These are phyloP conservation scores for Holothuria glaberrima DNA, from an alignment of 35 echinoderm and acorn worm genomes.

Conservation along the genomic window DNA sequence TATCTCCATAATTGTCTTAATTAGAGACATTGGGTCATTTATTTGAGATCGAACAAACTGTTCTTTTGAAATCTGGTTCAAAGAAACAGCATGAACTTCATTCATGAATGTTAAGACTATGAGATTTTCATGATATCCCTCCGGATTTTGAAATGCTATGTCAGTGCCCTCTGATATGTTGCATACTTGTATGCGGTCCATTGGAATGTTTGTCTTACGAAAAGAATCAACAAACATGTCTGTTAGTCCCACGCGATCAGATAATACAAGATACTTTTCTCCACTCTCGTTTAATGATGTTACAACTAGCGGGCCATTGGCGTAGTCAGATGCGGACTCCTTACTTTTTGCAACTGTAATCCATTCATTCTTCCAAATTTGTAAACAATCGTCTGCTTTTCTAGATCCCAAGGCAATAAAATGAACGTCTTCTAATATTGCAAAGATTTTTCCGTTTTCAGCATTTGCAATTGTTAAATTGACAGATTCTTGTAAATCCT, in stretches of 20 bases:
- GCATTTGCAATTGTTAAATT: neutral
- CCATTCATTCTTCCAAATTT: neutral
- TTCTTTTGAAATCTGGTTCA: neutral
- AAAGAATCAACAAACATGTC: neutral
- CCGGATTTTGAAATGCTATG: too few relatives aligned
- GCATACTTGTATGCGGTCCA: neutral
- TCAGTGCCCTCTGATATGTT: neutral
- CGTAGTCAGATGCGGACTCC: neutral
- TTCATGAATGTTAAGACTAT: neutral
- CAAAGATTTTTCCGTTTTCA: constrained; percentile 10
- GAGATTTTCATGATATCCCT: neutral
- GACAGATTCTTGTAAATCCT: neutral
- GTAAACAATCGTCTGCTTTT: neutral
- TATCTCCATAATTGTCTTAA: neutral
- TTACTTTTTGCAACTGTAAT: neutral
- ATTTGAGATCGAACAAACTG: neutral
- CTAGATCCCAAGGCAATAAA: neutral
- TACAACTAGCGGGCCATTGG: neutral
- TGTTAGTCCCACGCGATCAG: neutral
- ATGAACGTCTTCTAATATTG: neutral
- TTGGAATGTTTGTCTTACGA: neutral
- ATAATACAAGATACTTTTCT: neutral
- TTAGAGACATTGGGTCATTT: neutral
- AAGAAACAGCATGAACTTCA: neutral
- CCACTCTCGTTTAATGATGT: neutral